Evolutionary conservation across 2,113 vertebrate genomes (phyloP).

Genomic region (Cyprinodon tularosa): DNA sequence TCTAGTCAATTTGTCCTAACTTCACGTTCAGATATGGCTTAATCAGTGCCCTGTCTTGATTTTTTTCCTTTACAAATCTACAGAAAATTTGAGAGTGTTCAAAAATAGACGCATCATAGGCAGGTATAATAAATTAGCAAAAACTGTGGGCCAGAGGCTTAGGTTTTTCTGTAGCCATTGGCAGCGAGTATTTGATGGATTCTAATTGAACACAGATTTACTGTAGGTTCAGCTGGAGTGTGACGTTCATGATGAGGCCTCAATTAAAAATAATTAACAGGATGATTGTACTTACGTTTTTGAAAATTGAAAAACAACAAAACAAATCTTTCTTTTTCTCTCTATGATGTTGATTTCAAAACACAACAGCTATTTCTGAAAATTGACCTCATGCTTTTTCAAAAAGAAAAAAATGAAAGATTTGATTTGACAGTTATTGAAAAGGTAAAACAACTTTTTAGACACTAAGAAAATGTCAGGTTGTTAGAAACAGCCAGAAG

Average conservation of each 20-base stretch:
- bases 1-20: too few species aligned
- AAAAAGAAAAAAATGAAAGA: slow-evolving; percentile 37
- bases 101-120: slow-evolving; percentile 68
- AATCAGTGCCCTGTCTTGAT: too few species aligned
- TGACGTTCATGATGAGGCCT: slow-evolving; percentile 67
- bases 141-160: slow-evolving; percentile 47
- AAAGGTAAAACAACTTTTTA: slow-evolving; percentile 66
- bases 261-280: slow-evolving; percentile 75
- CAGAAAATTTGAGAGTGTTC: slow-evolving; percentile 74
- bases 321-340: neutral
- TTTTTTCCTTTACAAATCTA: neutral
- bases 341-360: slow-evolving; percentile 45
- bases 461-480: slow-evolving; percentile 48
- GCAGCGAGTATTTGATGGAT: slow-evolving; percentile 63
- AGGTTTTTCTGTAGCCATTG: slow-evolving; percentile 70
- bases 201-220: slow-evolving; percentile 75
- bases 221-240: slow-evolving; percentile 70
- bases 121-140: slow-evolving; percentile 60
- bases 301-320: slow-evolving; percentile 52
- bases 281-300: slow-evolving; percentile 62
- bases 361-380: slow-evolving; percentile 57
- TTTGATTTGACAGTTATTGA: slow-evolving; percentile 57
- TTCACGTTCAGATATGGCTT: too few species aligned
- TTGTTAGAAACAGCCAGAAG: slow-evolving; percentile 45
- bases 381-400: slow-evolving; percentile 47